Evolutionary conservation across 1,140 invertebrate species (phyloP).

Genomic region (Nephila pilipes): DNA sequence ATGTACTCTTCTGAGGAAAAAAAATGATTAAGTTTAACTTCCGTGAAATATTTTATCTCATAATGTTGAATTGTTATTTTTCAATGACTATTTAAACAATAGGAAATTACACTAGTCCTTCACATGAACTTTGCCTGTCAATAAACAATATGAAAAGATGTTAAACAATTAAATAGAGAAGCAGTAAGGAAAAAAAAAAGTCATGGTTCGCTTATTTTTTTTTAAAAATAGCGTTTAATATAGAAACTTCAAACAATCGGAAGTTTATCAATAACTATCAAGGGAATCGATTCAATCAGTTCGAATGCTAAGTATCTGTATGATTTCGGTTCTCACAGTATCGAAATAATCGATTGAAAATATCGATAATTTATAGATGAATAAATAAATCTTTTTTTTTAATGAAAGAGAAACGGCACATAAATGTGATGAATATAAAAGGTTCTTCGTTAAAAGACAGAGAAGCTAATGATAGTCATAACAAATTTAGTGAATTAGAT

Average conservation of each 20-base stretch:
- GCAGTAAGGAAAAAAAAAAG: background rate
- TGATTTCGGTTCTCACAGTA: background rate
- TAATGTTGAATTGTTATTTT: background rate
- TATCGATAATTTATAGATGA: background rate
- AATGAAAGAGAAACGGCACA: background rate
- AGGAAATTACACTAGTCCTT: background rate
- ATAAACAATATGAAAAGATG: background rate
- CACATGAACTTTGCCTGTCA: background rate
- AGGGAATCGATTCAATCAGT: background rate
- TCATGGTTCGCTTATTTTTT: background rate
- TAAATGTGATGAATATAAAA: background rate
- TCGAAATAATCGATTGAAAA: background rate
- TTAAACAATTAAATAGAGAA: background rate
- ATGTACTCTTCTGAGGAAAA: background rate
- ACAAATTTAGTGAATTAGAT: too few species aligned
- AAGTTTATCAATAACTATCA: background rate
- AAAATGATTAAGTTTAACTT: background rate
- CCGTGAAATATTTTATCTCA: background rate
- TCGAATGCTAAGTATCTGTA: background rate
- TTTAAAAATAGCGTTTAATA: background rate
- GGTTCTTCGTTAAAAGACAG: background rate
- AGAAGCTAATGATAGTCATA: too few species aligned
- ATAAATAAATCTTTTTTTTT: background rate
- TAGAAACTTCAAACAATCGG: background rate
- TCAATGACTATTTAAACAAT: conserved; percentile 4